Percentiles rank a stretch among this genome's conserved stretches.
phyloP scores from a whole-genome alignment of 1,140 invertebrate genomes.

The Lepidostoma basale region DNA sequence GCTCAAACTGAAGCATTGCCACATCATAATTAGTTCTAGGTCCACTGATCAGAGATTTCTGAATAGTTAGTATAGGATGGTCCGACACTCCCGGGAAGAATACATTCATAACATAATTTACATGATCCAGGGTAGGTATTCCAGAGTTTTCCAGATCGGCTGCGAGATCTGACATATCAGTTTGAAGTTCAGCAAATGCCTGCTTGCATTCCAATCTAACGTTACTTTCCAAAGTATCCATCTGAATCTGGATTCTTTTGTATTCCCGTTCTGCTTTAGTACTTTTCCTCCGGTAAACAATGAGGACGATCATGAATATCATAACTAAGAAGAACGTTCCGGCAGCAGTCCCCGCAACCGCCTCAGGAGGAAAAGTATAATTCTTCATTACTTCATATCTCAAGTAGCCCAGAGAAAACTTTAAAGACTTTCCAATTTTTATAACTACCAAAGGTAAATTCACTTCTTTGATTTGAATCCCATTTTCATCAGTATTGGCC shows the following conservation, averaged over 20 bases:
- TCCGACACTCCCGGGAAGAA: constrained; percentile 95
- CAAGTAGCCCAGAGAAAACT: constrained; percentile 86
- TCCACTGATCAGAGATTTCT: constrained; percentile 76
- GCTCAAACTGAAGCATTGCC: constrained; percentile 94
- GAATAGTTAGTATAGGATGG: constrained; percentile 88
- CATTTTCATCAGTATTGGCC: constrained; percentile 84
- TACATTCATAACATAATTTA: constrained; percentile 97
- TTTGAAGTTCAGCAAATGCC: constrained; percentile 98
- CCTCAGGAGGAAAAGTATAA: constrained; percentile 85
- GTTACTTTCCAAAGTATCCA: constrained; percentile 98
- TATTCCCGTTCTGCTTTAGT: constrained; percentile 95
- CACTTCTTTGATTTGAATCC: constrained; percentile 69
- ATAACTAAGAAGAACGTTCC: constrained; percentile 83
- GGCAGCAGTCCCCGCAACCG: constrained; percentile 82
- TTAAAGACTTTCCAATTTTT: constrained; percentile 82
- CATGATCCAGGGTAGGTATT: constrained; percentile 94
- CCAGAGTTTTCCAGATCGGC: constrained; percentile 94
- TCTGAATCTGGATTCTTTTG: constrained; percentile 97
- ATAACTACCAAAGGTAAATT: constrained; percentile 89
- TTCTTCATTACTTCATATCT: constrained; percentile 87
- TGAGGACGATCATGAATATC: constrained; percentile 83
- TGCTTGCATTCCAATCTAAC: constrained; percentile 97
- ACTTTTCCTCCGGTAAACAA: constrained; percentile 89
- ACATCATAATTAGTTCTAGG: constrained; percentile 88
- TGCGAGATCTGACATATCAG: constrained; percentile 97